These are phyloP conservation scores for Hippocampus abdominalis DNA, from an alignment of 2,113 vertebrate genomes.

Conservation along the genomic window DNA sequence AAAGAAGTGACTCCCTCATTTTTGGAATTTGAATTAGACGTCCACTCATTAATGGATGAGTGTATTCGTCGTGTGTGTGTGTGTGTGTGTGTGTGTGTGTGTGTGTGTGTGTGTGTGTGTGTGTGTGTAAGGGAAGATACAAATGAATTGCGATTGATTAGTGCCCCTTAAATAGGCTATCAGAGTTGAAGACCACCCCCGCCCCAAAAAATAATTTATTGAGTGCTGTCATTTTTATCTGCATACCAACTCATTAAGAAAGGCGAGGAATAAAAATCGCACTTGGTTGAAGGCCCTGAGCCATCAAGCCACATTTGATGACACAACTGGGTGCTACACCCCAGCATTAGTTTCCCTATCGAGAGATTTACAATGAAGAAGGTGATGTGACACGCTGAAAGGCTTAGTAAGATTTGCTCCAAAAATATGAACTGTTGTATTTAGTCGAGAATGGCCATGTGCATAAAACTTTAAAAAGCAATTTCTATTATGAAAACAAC, in stretches of 20 bases:
- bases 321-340: conserved; percentile 4
- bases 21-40: conserved; percentile 97
- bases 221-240: conserved; percentile 74
- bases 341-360: not conserved
- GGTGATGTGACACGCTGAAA: not conserved
- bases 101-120: conserved; percentile 44
- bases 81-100: conserved; percentile 55
- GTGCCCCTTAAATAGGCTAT: conserved; percentile 88
- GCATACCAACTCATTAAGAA: conserved; percentile 60
- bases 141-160: conserved; percentile 90
- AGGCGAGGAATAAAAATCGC: conserved; percentile 37
- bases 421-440: not conserved
- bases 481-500: no score
- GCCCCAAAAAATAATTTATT: conserved; percentile 83
- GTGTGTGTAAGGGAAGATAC: conserved; percentile 80
- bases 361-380: not conserved
- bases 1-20: conserved; percentile 90
- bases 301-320: conserved; percentile 17
- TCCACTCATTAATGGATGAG: conserved; percentile 85
- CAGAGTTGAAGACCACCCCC: conserved; percentile 77
- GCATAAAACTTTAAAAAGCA: no score
- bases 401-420: conserved; percentile 20
- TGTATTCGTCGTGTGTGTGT: conserved; percentile 34
- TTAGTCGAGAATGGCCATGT: not conserved
- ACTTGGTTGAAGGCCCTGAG: conserved; percentile 24